Conservation (phyloP, 2,888 invertebrate species). For the Myopa tessellatipennis region DNA sequence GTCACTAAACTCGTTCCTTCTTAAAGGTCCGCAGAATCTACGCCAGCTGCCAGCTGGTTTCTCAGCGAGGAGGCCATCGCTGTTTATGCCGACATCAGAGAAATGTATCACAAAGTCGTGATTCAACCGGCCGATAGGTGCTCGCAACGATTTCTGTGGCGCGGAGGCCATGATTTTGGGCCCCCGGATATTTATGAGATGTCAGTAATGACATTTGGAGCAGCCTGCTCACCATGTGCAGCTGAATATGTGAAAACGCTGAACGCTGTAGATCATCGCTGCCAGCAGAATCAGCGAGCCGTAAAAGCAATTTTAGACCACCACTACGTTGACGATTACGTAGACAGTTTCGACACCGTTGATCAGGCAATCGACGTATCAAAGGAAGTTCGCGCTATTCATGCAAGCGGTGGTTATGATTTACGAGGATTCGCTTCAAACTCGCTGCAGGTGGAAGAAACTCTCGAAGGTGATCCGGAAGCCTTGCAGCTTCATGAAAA, state of each 20-base stretch:
- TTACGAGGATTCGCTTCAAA: conserved; percentile 7
- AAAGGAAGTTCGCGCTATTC: too few relatives aligned
- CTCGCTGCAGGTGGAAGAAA: neutral
- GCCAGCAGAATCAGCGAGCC: conserved; percentile 4
- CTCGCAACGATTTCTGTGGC: conserved; percentile 37
- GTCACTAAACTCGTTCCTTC: too few relatives aligned
- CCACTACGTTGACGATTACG: neutral
- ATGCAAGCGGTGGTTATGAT: too few relatives aligned
- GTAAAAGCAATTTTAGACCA: conserved; percentile 6
- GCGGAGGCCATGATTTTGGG: conserved; percentile 43
- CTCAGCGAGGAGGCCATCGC: too few relatives aligned
- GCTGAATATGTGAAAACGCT: too few relatives aligned
- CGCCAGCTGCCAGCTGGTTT: too few relatives aligned
- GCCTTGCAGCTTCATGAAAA: neutral
- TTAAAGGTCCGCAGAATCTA: too few relatives aligned
- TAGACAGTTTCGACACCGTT: too few relatives aligned
- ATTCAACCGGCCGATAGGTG: conserved; percentile 39
- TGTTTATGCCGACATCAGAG: conserved; percentile 28
- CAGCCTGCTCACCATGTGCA: too few relatives aligned
- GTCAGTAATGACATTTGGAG: too few relatives aligned
- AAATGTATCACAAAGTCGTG: conserved; percentile 1
- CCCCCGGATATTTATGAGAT: conserved; percentile 44
- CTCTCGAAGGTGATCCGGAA: neutral
- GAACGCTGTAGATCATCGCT: conserved; percentile 15
- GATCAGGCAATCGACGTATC: too few relatives aligned